Conservation (phyloP, 2,888 invertebrate genomes). For the Ennomos quercinarius region DNA sequence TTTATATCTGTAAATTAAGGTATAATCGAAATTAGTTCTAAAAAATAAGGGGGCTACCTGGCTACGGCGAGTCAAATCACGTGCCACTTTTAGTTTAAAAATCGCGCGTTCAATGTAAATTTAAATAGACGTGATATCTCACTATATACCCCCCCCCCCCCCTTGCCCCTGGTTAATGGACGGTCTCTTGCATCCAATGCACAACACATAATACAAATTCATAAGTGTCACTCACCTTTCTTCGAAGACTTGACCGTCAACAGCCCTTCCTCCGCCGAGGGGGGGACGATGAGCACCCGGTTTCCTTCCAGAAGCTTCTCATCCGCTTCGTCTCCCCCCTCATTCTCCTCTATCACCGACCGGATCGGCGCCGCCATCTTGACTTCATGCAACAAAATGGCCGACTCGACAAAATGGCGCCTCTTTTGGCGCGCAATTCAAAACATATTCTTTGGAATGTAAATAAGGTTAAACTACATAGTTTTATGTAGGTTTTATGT, state of each 20-base stretch:
- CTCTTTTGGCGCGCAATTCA: conserved; percentile 36
- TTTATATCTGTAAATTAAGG: too few relatives aligned
- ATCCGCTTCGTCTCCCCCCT: conserved; percentile 63
- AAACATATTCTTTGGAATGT: conserved; percentile 38
- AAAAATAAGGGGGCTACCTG: too few relatives aligned
- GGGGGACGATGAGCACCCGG: conserved; percentile 56
- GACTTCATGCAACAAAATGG: conserved; percentile 44
- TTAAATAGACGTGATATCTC: too few relatives aligned
- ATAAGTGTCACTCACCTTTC: conserved; percentile 63
- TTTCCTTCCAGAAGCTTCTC: conserved; percentile 67
- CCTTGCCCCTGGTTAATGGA: too few relatives aligned
- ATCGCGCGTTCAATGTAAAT: too few relatives aligned
- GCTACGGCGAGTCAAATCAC: too few relatives aligned
- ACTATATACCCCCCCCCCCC: too few relatives aligned
- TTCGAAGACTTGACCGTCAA: conserved; percentile 72
- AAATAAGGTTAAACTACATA: conserved; percentile 37
- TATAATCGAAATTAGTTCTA: too few relatives aligned
- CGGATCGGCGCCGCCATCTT: conserved; percentile 66
- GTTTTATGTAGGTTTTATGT: conserved; percentile 30
- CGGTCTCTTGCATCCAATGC: too few relatives aligned
- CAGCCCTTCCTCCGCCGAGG: conserved; percentile 45
- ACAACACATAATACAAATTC: background rate
- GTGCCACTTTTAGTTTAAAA: too few relatives aligned
- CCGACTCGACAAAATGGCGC: conserved; percentile 23
- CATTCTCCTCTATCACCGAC: conserved; percentile 55